These are phyloP conservation scores for Anodontia alba DNA, from an alignment of 2,888 invertebrate genomes.

Conservation along the genomic window DNA sequence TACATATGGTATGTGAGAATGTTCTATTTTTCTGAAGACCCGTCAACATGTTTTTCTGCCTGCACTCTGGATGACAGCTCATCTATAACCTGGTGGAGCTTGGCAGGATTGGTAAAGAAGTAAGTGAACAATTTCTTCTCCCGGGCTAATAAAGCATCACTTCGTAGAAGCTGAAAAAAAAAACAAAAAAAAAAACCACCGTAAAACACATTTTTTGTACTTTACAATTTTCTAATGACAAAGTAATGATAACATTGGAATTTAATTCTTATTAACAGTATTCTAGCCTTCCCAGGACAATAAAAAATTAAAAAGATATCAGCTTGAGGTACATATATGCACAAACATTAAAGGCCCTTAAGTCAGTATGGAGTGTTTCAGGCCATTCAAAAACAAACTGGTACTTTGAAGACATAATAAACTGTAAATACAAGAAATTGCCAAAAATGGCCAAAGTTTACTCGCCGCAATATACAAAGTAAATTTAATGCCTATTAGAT, in stretches of 20 bases:
- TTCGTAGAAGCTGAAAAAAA: constrained; percentile 74
- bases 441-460: too few relatives aligned
- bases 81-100: constrained; percentile 72
- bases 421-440: too few relatives aligned
- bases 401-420: too few relatives aligned
- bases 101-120: constrained; percentile 77
- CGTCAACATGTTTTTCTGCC: constrained; percentile 59
- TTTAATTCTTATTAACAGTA: background rate
- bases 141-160: constrained; percentile 70
- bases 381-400: too few relatives aligned
- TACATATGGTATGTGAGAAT: too few relatives aligned
- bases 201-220: background rate
- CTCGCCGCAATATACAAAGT: too few relatives aligned
- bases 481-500: too few relatives aligned
- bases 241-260: background rate
- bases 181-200: background rate
- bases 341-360: too few relatives aligned
- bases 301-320: too few relatives aligned
- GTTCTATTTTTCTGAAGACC: background rate
- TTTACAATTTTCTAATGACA: background rate
- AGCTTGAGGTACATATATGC: too few relatives aligned
- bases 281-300: too few relatives aligned
- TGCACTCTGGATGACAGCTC: constrained; percentile 72
- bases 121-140: constrained; percentile 79
- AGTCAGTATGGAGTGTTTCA: too few relatives aligned